Evolutionary conservation across 2,888 invertebrate genomes (phyloP).

Genomic region (Merodon equestris): DNA sequence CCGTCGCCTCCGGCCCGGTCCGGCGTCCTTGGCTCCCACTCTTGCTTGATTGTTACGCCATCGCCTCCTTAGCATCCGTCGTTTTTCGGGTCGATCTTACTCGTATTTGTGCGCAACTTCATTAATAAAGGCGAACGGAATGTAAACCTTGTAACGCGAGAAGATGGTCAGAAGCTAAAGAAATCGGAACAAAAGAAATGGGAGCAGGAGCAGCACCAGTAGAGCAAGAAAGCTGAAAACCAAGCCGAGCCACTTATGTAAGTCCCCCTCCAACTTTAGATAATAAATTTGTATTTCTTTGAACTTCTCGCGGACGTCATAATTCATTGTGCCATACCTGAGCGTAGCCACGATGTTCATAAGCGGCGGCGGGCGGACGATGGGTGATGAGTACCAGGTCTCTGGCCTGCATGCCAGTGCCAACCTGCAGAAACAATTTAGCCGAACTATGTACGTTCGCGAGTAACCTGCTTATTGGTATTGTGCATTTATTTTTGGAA

Average conservation of each 20-base stretch:
- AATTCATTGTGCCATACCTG: slow-evolving; percentile 36
- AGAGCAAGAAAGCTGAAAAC: slow-evolving; percentile 18
- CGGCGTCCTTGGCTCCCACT: slow-evolving; percentile 18
- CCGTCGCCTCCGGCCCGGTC: slow-evolving; percentile 14
- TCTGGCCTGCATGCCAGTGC: slow-evolving; percentile 13
- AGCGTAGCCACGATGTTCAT: too few relatives aligned
- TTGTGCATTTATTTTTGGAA: slow-evolving; percentile 21
- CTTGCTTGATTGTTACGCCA: slow-evolving; percentile 39
- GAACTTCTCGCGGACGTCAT: slow-evolving; percentile 24
- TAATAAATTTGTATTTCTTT: slow-evolving; percentile 53
- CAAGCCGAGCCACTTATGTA: slow-evolving; percentile 34
- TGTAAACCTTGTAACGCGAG: slow-evolving; percentile 46
- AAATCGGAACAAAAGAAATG: slow-evolving; percentile 3
- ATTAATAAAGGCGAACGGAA: slow-evolving; percentile 57
- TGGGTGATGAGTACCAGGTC: too few relatives aligned
- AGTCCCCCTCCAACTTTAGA: slow-evolving; percentile 38
- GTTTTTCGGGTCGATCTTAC: slow-evolving; percentile 23
- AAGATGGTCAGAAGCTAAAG: slow-evolving; percentile 27
- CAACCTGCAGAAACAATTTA: slow-evolving; percentile 41
- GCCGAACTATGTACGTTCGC: slow-evolving; percentile 25
- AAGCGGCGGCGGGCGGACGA: too few relatives aligned
- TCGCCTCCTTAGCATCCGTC: slow-evolving; percentile 26
- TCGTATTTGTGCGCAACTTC: slow-evolving; percentile 45
- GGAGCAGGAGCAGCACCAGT: neutral
- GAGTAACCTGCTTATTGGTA: too few relatives aligned